Base-by-base conservation (phyloP, 2,797 vertebrate genomes). In the Hydrolagus colliei region DNA sequence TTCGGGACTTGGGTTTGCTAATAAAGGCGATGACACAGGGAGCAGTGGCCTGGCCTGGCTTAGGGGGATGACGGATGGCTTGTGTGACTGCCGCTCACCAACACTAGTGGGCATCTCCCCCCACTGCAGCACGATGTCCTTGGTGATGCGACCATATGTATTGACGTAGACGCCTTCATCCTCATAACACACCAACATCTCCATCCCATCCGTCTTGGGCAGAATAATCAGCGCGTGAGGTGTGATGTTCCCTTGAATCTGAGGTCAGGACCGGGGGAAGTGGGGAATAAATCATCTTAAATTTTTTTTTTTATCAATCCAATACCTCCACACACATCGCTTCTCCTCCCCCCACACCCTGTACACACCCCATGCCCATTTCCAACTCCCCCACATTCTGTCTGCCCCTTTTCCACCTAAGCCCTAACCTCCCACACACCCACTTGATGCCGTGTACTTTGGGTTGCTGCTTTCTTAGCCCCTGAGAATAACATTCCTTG, bases 41-140 rank as follows among this genome's bases (percentile, higher is more conserved):
- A 68, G 73, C 27, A 86, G 72, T 20, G 61, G n/a, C 20, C 59
- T 76, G 9, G n/a, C 59, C 78, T 84, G 68, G 41, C 3, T 52
- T 52, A 6, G 41, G 41, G 41, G 41, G 41, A 6, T 3, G 41
- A 3, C 41, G 41, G 41, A 52, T 52, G 41, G 2, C 6, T 52
- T 52, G 41, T 52, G 41, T 6, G 6, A 52, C 1, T 4, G n/a
- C 5, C 35, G 96, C 98, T 91, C 96, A 99, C 98, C 97, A 93
- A 99, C 98, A 16, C 97, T 99, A 87, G 97, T 98, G 92, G 98
- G 98, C 97, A 99, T 99, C 94, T 99, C 98, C 93, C 98, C 98
- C 98, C 98, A 99, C 93, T 99, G 98, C 88, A 99, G 97, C 94
- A 99, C 98, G 94, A 98, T 97, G 88, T 99, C 98, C 93, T 98